A percentile compares a stretch with the other conserved stretches of the same genome.
These are phyloP conservation scores for Calameuta filiformis DNA, from an alignment of 2,888 invertebrate species.

Conservation along the genomic window DNA sequence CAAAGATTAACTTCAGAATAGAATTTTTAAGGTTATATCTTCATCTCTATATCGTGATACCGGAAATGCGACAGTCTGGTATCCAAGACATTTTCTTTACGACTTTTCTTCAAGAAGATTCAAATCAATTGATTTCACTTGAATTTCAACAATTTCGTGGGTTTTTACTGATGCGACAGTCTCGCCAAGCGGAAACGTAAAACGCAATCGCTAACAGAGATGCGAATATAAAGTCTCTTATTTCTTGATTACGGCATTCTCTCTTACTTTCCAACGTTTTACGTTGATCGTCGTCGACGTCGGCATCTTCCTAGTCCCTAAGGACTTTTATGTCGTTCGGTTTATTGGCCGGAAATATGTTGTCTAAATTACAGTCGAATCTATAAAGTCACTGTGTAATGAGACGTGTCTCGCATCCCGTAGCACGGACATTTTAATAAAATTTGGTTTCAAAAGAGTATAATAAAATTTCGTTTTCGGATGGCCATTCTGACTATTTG, in stretches of 20 bases:
- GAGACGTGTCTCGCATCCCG: not conserved
- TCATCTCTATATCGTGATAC: not conserved
- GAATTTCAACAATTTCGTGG: not conserved
- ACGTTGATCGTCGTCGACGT: slow-evolving; percentile 6
- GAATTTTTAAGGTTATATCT: not conserved
- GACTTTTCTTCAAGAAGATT: not conserved
- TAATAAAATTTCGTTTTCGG: not conserved
- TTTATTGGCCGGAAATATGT: not conserved
- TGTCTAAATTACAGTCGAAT: not conserved
- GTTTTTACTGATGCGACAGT: slow-evolving; percentile 27
- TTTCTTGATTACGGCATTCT: slow-evolving; percentile 13
- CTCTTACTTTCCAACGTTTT: not conserved
- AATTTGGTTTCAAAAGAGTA: too few species aligned
- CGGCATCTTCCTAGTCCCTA: slow-evolving; percentile 17
- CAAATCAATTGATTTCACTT: not conserved
- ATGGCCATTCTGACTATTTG: not conserved
- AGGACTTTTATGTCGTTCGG: not conserved
- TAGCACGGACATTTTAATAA: not conserved
- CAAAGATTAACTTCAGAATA: not conserved
- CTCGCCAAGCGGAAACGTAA: slow-evolving; percentile 50
- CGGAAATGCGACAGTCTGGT: not conserved
- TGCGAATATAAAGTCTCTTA: slow-evolving; percentile 22
- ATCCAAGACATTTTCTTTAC: not conserved
- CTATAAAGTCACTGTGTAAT: not conserved
- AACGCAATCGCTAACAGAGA: slow-evolving; percentile 37